Base-by-base conservation (phyloP, 1,140 invertebrate species). In the Dolichoris vasculosae region DNA sequence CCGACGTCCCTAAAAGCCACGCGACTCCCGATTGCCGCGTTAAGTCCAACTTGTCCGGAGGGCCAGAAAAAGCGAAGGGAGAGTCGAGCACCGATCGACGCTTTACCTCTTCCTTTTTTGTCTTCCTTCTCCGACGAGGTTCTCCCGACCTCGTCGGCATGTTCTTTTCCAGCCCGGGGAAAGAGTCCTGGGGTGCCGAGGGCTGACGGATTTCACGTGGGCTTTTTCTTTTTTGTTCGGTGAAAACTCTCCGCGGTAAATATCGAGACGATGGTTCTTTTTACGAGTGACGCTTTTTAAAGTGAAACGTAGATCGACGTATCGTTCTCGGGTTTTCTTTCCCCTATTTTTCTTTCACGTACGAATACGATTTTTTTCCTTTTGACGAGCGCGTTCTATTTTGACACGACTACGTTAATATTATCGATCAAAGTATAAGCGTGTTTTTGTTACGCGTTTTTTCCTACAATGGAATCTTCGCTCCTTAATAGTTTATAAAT, bases 41-140 rank as follows among this genome's bases (percentile, higher is more conserved):
- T 69, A 69, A 69, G 64, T 20, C 64, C 48, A 17, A 71, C 13
- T 40, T 35, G 67, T 35, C 67, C 67, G 35, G 38, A 71, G 67
- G 67, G 35, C 32, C 15, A 35, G 67, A 26, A 69, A 69, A 69
- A 30, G 23, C n/a, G 51, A 38, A n/a, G 69, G 46, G 8, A 20
- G 67, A 59, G 48, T 38, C 32, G 20, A n/a, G 8, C 73, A 15
- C 26, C 2, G 55, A 76, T 51, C 69, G 59, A 46, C 48, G 75
- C 32, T 77, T 67, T 69, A 78, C 51, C 73, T 78, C 80, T 73
- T 73, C 40, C 63, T 51, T 82, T 83, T 35, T 40, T 30, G 11
- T 78, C 43, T 84, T 63, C 55, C n/a, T 11, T 40, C 43, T 51
- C 23, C 40, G 23, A 40, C 59, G n/a, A n/a, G n/a, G n/a, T n/a